Evolutionary conservation across 2,888 invertebrate species (phyloP).

Genomic region (Drosophila meridiana): DNA sequence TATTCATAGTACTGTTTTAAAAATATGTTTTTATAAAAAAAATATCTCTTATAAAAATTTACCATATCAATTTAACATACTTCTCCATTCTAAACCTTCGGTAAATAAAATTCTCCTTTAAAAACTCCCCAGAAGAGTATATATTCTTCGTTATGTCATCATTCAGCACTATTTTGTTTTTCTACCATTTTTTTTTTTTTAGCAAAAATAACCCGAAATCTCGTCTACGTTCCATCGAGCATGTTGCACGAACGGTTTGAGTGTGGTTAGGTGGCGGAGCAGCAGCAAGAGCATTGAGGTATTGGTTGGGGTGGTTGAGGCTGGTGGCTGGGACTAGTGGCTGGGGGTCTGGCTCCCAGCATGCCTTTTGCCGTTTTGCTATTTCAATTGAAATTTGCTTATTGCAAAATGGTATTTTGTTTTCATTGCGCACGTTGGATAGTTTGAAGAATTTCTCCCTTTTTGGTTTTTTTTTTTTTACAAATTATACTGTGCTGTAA

Average conservation of each 20-base stretch:
- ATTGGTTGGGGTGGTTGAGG: not conserved
- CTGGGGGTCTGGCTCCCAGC: constrained; percentile 13
- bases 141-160: not conserved
- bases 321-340: not conserved
- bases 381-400: constrained; percentile 78
- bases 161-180: not conserved
- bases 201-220: constrained; percentile 27
- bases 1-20: too few relatives aligned
- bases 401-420: constrained; percentile 72
- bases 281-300: not conserved
- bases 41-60: too few relatives aligned
- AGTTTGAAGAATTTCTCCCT: constrained; percentile 63
- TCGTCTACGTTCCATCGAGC: constrained; percentile 33
- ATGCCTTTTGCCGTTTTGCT: constrained; percentile 71
- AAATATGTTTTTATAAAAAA: too few relatives aligned
- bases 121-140: not conserved
- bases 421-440: constrained; percentile 34
- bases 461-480: constrained; percentile 8
- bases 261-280: not conserved
- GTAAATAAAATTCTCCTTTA: not conserved
- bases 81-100: too few relatives aligned
- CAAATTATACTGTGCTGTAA: constrained; percentile 30
- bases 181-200: not conserved
- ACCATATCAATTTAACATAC: too few relatives aligned
- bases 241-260: constrained; percentile 23